phyloP scores from a whole-genome alignment of 2,888 invertebrate species.

The Keiferia lycopersicella region DNA sequence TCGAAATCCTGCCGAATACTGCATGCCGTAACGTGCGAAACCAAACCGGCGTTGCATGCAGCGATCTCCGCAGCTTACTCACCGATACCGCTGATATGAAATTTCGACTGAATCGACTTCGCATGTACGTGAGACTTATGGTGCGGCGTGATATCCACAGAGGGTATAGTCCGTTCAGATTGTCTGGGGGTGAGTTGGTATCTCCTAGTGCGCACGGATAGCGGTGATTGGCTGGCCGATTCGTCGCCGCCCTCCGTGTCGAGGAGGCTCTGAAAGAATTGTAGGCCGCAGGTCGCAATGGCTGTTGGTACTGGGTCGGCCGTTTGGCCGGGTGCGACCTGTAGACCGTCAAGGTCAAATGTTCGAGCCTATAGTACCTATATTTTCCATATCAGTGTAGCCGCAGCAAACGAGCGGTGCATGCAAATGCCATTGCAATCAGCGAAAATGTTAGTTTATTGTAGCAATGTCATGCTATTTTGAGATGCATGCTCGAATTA shows the following conservation, averaged over 20 bases:
- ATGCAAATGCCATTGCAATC: slow-evolving; percentile 16
- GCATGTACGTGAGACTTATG: slow-evolving; percentile 70
- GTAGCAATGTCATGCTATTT: not conserved
- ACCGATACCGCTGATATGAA: slow-evolving; percentile 88
- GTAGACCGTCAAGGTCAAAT: slow-evolving; percentile 16
- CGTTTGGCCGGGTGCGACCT: slow-evolving; percentile 17
- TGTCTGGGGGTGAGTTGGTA: slow-evolving; percentile 91
- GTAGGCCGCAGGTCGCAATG: slow-evolving; percentile 21
- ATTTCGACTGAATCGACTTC: slow-evolving; percentile 76
- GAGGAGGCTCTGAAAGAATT: slow-evolving; percentile 84
- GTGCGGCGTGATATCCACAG: slow-evolving; percentile 87
- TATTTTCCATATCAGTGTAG: not conserved
- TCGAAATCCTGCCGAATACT: not conserved
- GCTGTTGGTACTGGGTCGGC: slow-evolving; percentile 20
- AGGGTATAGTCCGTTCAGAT: slow-evolving; percentile 87
- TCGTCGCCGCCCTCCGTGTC: slow-evolving; percentile 91
- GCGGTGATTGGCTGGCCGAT: slow-evolving; percentile 88
- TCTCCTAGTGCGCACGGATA: slow-evolving; percentile 88
- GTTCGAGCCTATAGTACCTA: slow-evolving; percentile 1
- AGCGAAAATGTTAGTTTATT: not conserved
- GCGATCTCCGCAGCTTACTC: slow-evolving; percentile 38
- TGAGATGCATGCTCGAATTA: not conserved
- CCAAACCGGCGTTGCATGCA: slow-evolving; percentile 12
- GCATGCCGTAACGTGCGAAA: slow-evolving; percentile 15
- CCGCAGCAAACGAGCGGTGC: not conserved